Conservation (phyloP, 2,888 invertebrate genomes). For the Erebia aethiops region DNA sequence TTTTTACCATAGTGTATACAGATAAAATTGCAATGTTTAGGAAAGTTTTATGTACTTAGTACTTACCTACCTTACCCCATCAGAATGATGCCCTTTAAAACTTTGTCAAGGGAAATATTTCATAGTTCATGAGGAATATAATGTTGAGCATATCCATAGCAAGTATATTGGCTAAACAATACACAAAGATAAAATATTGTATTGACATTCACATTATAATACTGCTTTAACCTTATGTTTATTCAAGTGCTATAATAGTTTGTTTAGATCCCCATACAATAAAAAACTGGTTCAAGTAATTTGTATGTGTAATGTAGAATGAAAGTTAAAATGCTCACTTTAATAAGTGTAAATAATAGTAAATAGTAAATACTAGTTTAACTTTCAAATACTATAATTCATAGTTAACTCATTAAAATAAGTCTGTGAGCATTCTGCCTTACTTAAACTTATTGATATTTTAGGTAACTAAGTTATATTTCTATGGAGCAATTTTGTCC, state of each 20-base stretch:
- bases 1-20: slow-evolving; percentile 35
- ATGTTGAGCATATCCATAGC: not conserved
- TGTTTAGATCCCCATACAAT: not conserved
- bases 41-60: too few species aligned
- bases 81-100: not conserved
- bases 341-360: too few species aligned
- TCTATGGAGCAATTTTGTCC: too few species aligned
- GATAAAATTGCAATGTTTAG: slow-evolving; percentile 1
- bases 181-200: not conserved
- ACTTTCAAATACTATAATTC: too few species aligned
- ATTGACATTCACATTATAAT: not conserved
- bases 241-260: not conserved
- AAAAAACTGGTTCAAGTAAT: not conserved
- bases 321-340: not conserved
- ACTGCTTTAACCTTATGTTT: not conserved
- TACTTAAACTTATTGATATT: too few species aligned
- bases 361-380: too few species aligned
- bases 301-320: not conserved
- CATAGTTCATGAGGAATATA: not conserved
- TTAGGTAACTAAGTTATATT: too few species aligned
- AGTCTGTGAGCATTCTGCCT: too few species aligned
- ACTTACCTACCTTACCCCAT: not conserved
- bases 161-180: not conserved
- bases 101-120: slow-evolving; percentile 5
- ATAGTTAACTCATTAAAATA: too few species aligned